These are phyloP conservation scores for Phrynocephalus forsythii DNA, from an alignment of 2,797 vertebrate genomes.

Conservation along the genomic window DNA sequence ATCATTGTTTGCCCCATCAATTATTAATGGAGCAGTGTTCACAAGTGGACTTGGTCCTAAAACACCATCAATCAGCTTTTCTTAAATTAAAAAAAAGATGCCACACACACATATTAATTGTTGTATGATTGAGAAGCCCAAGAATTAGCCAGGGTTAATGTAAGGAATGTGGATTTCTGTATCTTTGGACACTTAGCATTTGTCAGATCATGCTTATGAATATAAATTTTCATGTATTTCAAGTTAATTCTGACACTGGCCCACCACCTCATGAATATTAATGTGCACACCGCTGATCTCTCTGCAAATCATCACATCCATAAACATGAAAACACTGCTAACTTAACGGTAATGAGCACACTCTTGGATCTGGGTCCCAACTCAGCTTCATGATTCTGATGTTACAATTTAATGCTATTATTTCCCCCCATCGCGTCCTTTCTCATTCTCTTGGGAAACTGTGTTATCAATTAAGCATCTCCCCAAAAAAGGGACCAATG, in stretches of 20 bases:
- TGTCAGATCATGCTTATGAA: conserved; percentile 67
- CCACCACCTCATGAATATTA: conserved; percentile 70
- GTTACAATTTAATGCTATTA: conserved; percentile 33
- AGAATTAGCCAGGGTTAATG: conserved; percentile 45
- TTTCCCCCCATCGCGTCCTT: conserved; percentile 4
- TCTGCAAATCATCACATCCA: conserved; percentile 59
- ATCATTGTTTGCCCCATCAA: conserved; percentile 47
- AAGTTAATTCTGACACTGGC: conserved; percentile 42
- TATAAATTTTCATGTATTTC: conserved; percentile 62
- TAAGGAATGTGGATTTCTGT: conserved; percentile 59
- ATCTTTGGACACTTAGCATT: conserved; percentile 56
- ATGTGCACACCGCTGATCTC: conserved; percentile 57
- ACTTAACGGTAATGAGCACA: conserved; percentile 52
- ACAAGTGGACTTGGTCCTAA: conserved; percentile 33
- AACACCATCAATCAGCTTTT: not conserved
- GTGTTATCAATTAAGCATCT: conserved; percentile 10
- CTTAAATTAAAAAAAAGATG: not conserved
- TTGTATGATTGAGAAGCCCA: conserved; percentile 29
- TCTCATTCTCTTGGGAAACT: not conserved
- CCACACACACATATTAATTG: conserved; percentile 48
- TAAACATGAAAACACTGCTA: conserved; percentile 68
- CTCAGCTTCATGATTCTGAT: conserved; percentile 42
- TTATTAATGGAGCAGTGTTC: conserved; percentile 37
- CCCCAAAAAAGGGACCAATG: not conserved
- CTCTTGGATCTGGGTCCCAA: conserved; percentile 41